Evolutionary conservation across 2,113 vertebrate genomes (phyloP).

Genomic region (Tyto alba): DNA sequence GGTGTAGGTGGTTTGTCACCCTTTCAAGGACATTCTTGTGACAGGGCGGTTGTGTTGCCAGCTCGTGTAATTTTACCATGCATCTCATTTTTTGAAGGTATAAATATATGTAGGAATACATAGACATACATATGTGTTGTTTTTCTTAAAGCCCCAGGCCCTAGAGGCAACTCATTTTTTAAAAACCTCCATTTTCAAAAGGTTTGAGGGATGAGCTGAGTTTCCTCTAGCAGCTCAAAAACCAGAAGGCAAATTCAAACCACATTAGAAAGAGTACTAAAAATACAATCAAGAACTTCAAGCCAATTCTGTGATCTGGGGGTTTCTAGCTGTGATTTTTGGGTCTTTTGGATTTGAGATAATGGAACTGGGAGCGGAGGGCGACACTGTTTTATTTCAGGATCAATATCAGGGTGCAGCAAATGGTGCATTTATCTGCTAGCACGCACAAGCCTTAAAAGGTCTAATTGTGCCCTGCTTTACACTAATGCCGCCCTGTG

Average conservation of each 20-base stretch:
- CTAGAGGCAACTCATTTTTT: neutral
- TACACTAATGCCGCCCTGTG: conserved; percentile 10
- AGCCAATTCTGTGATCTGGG: neutral
- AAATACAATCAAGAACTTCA: neutral
- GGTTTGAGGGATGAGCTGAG: neutral
- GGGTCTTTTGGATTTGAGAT: conserved; percentile 17
- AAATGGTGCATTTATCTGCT: neutral
- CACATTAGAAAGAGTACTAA: neutral
- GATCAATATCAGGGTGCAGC: conserved; percentile 50
- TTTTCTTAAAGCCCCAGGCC: neutral
- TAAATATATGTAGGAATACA: neutral
- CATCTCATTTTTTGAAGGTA: neutral
- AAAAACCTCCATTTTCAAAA: neutral
- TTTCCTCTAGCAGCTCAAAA: neutral
- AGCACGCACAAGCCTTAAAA: neutral
- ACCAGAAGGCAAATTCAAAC: neutral
- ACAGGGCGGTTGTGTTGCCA: neutral
- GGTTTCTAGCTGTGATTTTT: conserved; percentile 28
- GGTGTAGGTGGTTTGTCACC: neutral
- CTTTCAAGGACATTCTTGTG: neutral
- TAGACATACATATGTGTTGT: neutral
- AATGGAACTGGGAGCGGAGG: conserved; percentile 19
- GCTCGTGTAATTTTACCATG: neutral
- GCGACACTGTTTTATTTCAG: neutral
- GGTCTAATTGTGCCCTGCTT: conserved; percentile 11